Evolutionary conservation across 1,140 invertebrate genomes (phyloP), one percentile per base, ranked within the genome.

Genomic region (Cotesia vestalis): DNA sequence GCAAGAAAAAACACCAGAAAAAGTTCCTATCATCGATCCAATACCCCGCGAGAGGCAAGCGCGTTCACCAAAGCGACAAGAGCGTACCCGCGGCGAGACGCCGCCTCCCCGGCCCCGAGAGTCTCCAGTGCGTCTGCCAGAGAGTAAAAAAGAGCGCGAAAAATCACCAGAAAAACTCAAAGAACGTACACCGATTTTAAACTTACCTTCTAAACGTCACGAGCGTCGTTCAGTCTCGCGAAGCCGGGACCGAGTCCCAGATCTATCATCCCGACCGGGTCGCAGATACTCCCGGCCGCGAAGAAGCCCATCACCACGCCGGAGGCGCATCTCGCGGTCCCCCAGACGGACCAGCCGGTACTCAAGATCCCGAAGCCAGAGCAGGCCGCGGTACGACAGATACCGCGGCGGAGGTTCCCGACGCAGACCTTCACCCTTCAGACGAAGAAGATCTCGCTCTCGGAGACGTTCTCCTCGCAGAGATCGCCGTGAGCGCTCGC

Each of bases 331-430:
- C 2, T 81, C 79, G 5, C 74, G 79, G 34, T 83, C 83, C 1
- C 81, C 82, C 0, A 74, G 83, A 14, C 76, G 80, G n/a, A 73
- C 76, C 11, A 76, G 73, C n/a, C 78, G 83, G 36, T 80, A 83
- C n/a, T 84, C 84, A 0, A 40, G 71, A 2, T 84, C 82, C 0
- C 78, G 81, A 9, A 84, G 83, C 53, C 78, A 79, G 34, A 85
- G 83, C 75, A 80, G 78, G 4, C 83, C 79, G 1, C 79, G 79
- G 3, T 80, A 80, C 53, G 81, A 82, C 46, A 80, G 76, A 27
- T 86, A 84, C 59, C 76, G 79, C 51, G 52, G 70, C 4, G 35
- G 55, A n/a, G 57, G 11, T 17, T 67, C 71, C 3, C 71, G 81
- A 14, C 79, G 81, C 3, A 69, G 81, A 75, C 55, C 79, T 11